A percentile compares a stretch with the other conserved stretches of the same genome.
Evolutionary conservation across 2,888 invertebrate species (phyloP).

Genomic region (Melieria picta): DNA sequence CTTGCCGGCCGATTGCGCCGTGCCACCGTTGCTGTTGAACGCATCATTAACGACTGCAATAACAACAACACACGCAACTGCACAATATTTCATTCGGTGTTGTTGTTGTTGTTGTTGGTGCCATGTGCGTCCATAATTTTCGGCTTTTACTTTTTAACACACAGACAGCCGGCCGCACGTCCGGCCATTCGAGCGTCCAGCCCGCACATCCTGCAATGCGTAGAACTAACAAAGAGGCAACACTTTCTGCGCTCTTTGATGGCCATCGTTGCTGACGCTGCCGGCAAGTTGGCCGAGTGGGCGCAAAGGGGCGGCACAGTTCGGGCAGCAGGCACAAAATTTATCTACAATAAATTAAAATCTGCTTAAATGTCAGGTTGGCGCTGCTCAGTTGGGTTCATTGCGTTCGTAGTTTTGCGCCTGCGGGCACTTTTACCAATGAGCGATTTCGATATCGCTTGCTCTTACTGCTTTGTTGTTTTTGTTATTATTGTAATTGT

Average conservation of each 20-base stretch:
- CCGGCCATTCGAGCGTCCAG: too few species aligned
- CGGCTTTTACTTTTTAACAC: constrained; percentile 13
- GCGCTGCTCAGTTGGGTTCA: not conserved
- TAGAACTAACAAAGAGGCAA: constrained; percentile 9
- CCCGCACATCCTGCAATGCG: too few species aligned
- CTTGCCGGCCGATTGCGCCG: not conserved
- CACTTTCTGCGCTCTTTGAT: constrained; percentile 10
- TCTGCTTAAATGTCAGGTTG: constrained; percentile 58
- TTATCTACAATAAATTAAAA: constrained; percentile 63
- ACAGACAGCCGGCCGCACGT: too few species aligned
- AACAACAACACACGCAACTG: constrained; percentile 5
- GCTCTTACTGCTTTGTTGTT: too few species aligned
- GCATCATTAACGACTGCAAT: not conserved
- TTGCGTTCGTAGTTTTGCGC: constrained; percentile 27
- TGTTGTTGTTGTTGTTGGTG: not conserved
- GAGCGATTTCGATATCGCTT: constrained; percentile 12
- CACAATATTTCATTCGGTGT: constrained; percentile 16
- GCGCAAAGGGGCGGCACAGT: not conserved
- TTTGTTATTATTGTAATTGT: not conserved
- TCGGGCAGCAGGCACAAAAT: constrained; percentile 13
- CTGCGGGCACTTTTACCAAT: constrained; percentile 31
- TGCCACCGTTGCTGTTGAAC: not conserved
- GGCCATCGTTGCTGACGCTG: not conserved
- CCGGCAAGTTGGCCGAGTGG: not conserved
- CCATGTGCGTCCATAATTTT: constrained; percentile 31